Conservation (phyloP, 2,113 vertebrate genomes). For the rabbit (Oryctolagus cuniculus) region mOryCun1.1 NC_091436.1:118070501-118071000, state of each 20-base stretch:
- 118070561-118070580: too few species aligned
- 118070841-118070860: not conserved
- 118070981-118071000: not conserved
- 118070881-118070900: not conserved
- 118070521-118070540: too few species aligned
- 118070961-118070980: not conserved
- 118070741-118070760: constrained; percentile 24
- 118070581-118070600: too few species aligned
- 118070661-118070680: too few species aligned
- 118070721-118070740: not conserved
- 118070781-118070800: constrained; percentile 15
- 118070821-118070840: not conserved
- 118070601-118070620: too few species aligned
- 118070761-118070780: constrained; percentile 20
- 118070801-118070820: not conserved
- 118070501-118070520: too few species aligned
- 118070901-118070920: not conserved
- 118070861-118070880: not conserved
- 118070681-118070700: too few species aligned
- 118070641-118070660: too few species aligned
- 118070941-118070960: not conserved
- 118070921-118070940: not conserved
- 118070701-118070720: too few species aligned
- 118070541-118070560: too few species aligned
- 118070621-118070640: too few species aligned